These are phyloP conservation scores for Beris chalybata DNA, from an alignment of 2,888 invertebrate genomes.

Conservation along the genomic window DNA sequence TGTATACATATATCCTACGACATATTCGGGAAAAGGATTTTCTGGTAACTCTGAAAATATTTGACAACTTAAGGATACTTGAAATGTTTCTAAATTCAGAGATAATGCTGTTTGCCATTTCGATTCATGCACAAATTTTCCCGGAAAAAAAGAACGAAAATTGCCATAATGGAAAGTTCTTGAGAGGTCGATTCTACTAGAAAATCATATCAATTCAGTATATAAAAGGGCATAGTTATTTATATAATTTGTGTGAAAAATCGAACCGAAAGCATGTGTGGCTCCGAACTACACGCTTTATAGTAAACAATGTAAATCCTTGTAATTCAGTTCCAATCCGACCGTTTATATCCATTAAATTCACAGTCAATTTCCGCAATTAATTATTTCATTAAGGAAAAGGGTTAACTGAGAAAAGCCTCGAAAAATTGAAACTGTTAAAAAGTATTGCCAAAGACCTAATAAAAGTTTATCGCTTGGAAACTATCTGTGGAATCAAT, in stretches of 20 bases:
- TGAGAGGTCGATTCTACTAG: too few species aligned
- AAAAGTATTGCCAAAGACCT: constrained; percentile 16
- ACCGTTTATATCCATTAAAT: constrained; percentile 26
- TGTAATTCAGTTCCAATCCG: background rate
- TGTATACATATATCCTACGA: background rate
- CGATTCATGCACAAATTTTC: background rate
- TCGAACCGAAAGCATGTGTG: too few species aligned
- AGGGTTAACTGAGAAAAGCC: constrained; percentile 21
- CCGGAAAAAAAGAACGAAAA: background rate
- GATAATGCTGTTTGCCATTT: constrained; percentile 24
- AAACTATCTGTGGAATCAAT: constrained; percentile 37
- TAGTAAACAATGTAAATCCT: too few species aligned
- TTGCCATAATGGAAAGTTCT: too few species aligned
- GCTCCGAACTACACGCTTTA: too few species aligned
- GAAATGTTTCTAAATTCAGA: constrained; percentile 7
- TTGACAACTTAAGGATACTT: constrained; percentile 37
- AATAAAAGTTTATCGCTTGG: constrained; percentile 38
- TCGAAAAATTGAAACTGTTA: constrained; percentile 29
- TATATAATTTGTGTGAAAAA: too few species aligned
- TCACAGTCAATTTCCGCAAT: constrained; percentile 9
- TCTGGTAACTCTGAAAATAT: constrained; percentile 37
- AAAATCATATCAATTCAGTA: too few species aligned
- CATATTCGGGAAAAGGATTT: constrained; percentile 38
- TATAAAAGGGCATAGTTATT: too few species aligned
- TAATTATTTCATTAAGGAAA: constrained; percentile 28